phyloP scores from a whole-genome alignment of 2,113 vertebrate genomes.

The Rhombomys opimus region DNA sequence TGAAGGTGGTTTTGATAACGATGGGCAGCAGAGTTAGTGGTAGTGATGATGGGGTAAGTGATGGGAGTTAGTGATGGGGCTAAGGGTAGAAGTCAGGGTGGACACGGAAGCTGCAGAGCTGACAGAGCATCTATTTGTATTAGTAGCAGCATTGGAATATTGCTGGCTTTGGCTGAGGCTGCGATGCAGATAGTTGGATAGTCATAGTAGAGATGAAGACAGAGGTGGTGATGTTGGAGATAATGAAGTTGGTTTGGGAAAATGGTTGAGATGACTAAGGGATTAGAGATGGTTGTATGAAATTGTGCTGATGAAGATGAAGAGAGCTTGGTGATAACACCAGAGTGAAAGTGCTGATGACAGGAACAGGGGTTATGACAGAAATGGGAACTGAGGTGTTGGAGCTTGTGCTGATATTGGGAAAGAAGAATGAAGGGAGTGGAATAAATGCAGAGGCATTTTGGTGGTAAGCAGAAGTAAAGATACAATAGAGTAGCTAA shows the following conservation, averaged over 20 bases:
- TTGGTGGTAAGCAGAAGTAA: not conserved
- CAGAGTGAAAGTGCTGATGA: not conserved
- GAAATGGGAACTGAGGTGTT: not conserved
- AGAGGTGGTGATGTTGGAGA: not conserved
- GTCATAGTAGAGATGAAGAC: not conserved
- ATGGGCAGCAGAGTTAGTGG: not conserved
- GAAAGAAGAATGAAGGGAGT: not conserved
- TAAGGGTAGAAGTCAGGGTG: not conserved
- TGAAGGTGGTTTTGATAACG: not conserved
- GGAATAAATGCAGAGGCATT: not conserved
- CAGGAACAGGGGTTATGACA: not conserved
- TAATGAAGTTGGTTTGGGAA: not conserved
- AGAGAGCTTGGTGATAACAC: not conserved
- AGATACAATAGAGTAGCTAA: not conserved
- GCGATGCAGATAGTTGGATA: not conserved
- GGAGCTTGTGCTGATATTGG: not conserved
- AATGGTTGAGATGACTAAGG: not conserved
- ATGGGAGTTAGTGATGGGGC: no score
- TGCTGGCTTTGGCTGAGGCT: not conserved
- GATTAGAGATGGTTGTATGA: not conserved
- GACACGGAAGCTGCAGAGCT: not conserved
- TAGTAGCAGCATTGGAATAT: not conserved
- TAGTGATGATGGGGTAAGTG: not conserved
- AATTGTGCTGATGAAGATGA: not conserved
- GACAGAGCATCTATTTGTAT: not conserved